Evolutionary conservation across 2,113 vertebrate genomes (phyloP), one percentile per base, ranked within the genome.

Genomic region (Phalacrocorax brasilianus): DNA sequence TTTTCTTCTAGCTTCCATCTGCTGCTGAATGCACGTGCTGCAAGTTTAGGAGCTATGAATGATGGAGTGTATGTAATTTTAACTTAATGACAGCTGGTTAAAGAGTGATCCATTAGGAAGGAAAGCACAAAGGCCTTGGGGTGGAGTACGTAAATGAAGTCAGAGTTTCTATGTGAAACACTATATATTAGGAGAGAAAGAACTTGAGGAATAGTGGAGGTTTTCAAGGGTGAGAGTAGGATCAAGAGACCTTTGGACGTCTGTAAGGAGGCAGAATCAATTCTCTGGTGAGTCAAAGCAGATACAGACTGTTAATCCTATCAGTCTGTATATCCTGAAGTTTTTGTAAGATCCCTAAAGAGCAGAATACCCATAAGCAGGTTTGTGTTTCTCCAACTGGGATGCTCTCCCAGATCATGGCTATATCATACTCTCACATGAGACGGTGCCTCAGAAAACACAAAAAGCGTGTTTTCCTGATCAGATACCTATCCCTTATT

Each of bases 1-100:
- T 95, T 95, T 97, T 95, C 88, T 88, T 96, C 88, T 59, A 76
- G 59, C 59, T 88, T 94, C 90, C 93, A 91, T 95, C 93, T 95
- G 90, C 63, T 94, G 82, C 78, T 74, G 50, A 55, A 88, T 83
- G 88, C 63, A 91, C 4, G 28, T 52, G 78, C 55, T 93, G 95
- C 59, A 95, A 93, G 75, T 91, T 93, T 91, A 96, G 82, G 82
- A 96, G 75, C 78, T 83, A 44, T 88, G 92, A 96, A 80, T 92
- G 82, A 93, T 88, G 38, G 61, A 71, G n/a, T 59, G 32, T 33
- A 66, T 32, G 32, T 23, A 94, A 90, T 74, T 95, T 83, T 74
- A 90, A 85, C 44, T 77, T 83, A 91, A 92, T 93, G 91, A 89
- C 80, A 93, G 56, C 52, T 93, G 50, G 68, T 55, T 92, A 81